phyloP scores from a whole-genome alignment of 2,113 vertebrate species.

The Platanista minor region DNA sequence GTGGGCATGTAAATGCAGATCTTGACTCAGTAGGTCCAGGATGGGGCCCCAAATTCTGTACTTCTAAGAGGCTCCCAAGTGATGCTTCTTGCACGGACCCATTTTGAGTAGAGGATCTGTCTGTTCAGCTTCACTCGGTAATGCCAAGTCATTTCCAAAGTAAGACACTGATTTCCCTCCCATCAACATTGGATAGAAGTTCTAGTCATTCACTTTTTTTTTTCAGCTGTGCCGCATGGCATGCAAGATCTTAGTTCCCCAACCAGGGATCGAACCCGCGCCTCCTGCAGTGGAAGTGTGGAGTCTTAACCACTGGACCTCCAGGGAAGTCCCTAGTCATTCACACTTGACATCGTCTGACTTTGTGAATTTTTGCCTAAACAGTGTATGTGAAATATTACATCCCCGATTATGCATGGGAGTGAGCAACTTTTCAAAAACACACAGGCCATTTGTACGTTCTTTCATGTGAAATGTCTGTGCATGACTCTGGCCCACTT shows the following conservation, averaged over 20 bases:
- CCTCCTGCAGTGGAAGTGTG: background rate
- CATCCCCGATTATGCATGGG: background rate
- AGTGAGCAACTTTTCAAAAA: background rate
- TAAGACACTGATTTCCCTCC: background rate
- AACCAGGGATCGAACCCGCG: background rate
- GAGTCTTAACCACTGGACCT: background rate
- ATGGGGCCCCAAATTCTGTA: no score
- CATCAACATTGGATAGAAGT: accelerated
- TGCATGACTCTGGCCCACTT: background rate
- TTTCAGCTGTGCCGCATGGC: background rate
- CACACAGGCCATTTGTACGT: no score
- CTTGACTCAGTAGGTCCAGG: background rate
- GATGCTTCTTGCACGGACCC: background rate
- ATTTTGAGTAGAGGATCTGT: background rate
- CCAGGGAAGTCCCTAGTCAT: background rate
- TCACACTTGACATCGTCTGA: no score
- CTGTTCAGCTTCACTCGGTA: background rate
- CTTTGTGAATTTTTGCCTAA: background rate
- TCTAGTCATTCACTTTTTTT: background rate
- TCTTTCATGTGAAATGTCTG: background rate
- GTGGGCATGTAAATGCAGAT: background rate
- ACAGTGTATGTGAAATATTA: no score
- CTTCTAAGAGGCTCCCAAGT: background rate
- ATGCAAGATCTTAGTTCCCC: background rate
- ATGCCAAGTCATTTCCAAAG: background rate